Percentiles rank a stretch among this genome's conserved stretches.
Conservation (phyloP, 2,888 invertebrate genomes). For the Spilosoma lubricipeda region DNA sequence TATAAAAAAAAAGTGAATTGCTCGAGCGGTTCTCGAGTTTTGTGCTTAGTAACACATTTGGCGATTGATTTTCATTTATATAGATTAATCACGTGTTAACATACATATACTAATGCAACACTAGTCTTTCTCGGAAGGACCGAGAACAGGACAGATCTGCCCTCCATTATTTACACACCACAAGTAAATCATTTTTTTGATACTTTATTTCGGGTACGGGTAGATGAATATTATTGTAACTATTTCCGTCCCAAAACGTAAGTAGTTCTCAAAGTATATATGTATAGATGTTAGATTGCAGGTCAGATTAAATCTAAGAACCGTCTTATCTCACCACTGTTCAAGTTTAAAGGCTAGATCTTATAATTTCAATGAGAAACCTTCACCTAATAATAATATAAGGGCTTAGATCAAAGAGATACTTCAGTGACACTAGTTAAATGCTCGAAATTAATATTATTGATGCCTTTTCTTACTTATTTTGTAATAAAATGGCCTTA, state of each 20-base stretch:
- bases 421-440: neutral
- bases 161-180: neutral
- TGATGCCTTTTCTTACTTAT: neutral
- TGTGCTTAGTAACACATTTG: no score
- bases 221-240: neutral
- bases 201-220: neutral
- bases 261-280: neutral
- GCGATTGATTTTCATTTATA: no score
- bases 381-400: conserved; percentile 4
- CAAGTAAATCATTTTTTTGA: neutral
- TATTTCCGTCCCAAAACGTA: neutral
- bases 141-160: neutral
- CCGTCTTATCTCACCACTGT: neutral
- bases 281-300: neutral
- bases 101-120: neutral
- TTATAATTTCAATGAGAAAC: neutral
- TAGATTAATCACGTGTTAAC: neutral
- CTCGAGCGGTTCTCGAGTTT: no score
- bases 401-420: neutral
- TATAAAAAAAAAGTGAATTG: no score
- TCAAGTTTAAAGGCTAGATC: neutral
- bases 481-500: neutral
- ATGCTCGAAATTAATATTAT: neutral
- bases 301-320: neutral
- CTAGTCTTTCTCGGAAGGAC: neutral